Percentiles rank a stretch among this genome's conserved stretches.
These are phyloP conservation scores for Andrena cerasifolii DNA, from an alignment of 1,140 invertebrate genomes.

Conservation along the genomic window DNA sequence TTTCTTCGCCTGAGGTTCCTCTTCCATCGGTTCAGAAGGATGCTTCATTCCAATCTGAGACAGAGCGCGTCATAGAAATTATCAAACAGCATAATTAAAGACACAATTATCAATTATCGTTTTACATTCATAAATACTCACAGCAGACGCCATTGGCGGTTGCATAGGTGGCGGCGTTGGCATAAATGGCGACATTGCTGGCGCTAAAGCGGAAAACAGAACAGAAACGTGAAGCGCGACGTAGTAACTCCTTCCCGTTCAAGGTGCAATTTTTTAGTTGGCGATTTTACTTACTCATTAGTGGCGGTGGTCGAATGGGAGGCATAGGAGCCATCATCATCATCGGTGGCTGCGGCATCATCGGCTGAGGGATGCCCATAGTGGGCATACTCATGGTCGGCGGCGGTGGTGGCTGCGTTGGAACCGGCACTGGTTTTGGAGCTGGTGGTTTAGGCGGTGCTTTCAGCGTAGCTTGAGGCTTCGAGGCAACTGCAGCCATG, in stretches of 20 bases:
- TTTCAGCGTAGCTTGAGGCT: constrained; percentile 81
- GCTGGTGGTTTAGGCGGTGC: constrained; percentile 79
- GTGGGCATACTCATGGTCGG: constrained; percentile 80
- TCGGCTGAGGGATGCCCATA: constrained; percentile 83
- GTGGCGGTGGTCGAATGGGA: constrained; percentile 85
- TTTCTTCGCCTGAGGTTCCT: constrained; percentile 95
- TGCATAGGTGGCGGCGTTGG: constrained; percentile 79
- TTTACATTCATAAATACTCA: constrained; percentile 58
- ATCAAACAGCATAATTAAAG: background rate
- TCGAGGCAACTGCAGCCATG: constrained; percentile 80
- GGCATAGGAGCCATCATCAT: constrained; percentile 87
- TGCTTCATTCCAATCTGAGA: constrained; percentile 81
- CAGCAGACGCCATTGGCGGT: constrained; percentile 73
- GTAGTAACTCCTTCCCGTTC: too few species aligned
- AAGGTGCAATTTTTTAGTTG: too few species aligned
- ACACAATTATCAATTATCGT: background rate
- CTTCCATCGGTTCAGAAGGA: constrained; percentile 84
- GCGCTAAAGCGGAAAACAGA: constrained; percentile 75
- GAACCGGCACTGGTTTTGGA: constrained; percentile 75
- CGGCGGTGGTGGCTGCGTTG: constrained; percentile 77
- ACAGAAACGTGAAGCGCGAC: background rate
- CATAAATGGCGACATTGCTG: constrained; percentile 82
- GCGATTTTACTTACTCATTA: constrained; percentile 83
- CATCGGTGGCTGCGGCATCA: constrained; percentile 84
- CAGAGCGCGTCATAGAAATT: background rate